Base-by-base conservation (phyloP, 2,888 invertebrate genomes). In the Zelleria hepariella region DNA sequence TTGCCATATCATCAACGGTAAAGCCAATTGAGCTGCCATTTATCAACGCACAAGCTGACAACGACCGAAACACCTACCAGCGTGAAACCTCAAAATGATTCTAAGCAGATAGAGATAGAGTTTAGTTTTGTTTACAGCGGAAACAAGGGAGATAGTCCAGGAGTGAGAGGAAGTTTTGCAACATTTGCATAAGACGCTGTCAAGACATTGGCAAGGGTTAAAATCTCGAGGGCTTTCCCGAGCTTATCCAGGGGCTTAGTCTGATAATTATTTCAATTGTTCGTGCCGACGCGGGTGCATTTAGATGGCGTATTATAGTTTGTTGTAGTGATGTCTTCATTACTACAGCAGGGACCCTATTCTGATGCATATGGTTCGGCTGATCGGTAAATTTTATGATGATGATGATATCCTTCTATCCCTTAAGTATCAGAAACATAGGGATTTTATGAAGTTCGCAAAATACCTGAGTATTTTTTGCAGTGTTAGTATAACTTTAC, bases 221-320 rank as follows among this genome's bases (percentile, higher is more conserved):
- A 77, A 81, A 81, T 81, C 86, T 84, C 85, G 72, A 81, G 87
- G 86, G 86, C 80, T 82, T 81, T 79, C 74, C 71, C 62, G 67
- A 23, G 74, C 68, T 83, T 83, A 86, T 86, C 86, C 85, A 69
- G 75, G 73, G 77, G 83, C 82, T 88, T 87, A 88, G 85, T 85
- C 86, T 80, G 86, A 87, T 88, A 88, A 88, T 88, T 88, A 88
- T 88, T 87, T 88, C 86, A 86, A 88, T 86, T 88, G 88, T 87
- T 88, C 86, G 86, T 86, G 86, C 86, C 80, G 86, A 86, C 87
- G 82, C 86, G 78, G 58, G 75, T 84, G 86, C 83, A 87, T 87
- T 87, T 86, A 86, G 78, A 87, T 88, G 76, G 86, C 77, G 83
- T 82, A 88, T 88, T 88, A 88, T 88, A 86, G 86, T 86, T 88